Evolutionary conservation across 2,888 invertebrate genomes (phyloP), one percentile per base, ranked within the genome.

Genomic region (Orthosia gothica): DNA sequence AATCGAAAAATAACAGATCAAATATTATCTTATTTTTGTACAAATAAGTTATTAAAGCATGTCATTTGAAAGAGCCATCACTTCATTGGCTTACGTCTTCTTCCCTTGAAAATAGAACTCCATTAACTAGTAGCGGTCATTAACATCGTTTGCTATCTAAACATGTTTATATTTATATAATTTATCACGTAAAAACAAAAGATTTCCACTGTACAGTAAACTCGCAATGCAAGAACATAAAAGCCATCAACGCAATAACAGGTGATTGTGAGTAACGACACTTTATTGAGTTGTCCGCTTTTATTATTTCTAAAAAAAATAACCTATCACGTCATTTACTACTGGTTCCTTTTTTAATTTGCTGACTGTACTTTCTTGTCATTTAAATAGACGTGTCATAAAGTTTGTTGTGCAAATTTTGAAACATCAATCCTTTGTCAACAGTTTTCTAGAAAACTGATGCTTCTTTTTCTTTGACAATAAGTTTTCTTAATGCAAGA

Each of bases 181-280:
- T 66, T 67, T 3, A 52, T 45, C 9, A 50, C n/a, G 16, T 0
- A 66, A 58, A 5, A 70, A 58, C 71, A 80, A 76, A 72, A 76
- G 76, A 80, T 74, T 83, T 72, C 26, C 80, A 74, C 74, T 58
- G n/a, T n/a, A 65, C n/a, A 50, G 45, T 58, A 54, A 70, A 59
- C 20, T 73, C 76, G 77, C 81, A 58, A 18, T 77, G 81, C 72
- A 76, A 66, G 32, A 61, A 58, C 50, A 74, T 70, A 59, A 62
- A 80, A 80, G 45, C 55, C 12, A 16, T 40, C 49, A 54, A 80
- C 23, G 64, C 58, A 74, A 73, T 69, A 72, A 61, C 18, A 45
- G 49, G 11, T 32, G 9, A 55, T 74, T 62, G 50, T 62, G 54
- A 65, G 15, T 26, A 49, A 62, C 40, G 32, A 49, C 40, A 40